These are phyloP conservation scores for Caenorhabditis sp. DNA, from an alignment of 2,888 invertebrate species.

Conservation along the genomic window DNA sequence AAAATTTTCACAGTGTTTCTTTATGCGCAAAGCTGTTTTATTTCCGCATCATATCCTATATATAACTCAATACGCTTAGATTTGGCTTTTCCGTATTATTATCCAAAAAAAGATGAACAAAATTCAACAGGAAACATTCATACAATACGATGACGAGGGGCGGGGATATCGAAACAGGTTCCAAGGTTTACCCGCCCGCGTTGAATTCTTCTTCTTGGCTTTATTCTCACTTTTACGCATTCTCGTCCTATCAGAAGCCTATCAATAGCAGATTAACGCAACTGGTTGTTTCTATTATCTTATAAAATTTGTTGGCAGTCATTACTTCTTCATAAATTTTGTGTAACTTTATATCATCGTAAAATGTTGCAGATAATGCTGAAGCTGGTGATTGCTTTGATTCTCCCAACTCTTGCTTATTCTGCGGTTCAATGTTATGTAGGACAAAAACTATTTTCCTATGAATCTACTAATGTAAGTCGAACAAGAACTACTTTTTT, in stretches of 20 bases:
- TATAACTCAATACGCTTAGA: not conserved
- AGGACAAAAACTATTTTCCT: constrained; percentile 67
- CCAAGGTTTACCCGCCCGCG: constrained; percentile 22
- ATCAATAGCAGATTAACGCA: not conserved
- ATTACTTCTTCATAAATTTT: no score
- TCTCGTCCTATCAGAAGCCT: constrained; percentile 2
- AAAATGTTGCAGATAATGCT: constrained; percentile 20
- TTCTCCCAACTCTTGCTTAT: constrained; percentile 36
- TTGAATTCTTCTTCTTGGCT: not conserved
- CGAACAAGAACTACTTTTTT: not conserved
- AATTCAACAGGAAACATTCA: no score
- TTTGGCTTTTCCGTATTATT: not conserved
- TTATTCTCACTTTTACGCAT: not conserved
- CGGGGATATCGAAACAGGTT: constrained; percentile 29
- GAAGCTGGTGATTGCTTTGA: constrained; percentile 27
- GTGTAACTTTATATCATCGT: no score
- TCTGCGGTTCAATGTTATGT: constrained; percentile 66
- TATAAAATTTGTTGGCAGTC: no score
- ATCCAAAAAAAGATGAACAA: not conserved
- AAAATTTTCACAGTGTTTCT: not conserved
- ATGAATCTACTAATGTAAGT: constrained; percentile 65
- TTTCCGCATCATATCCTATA: not conserved
- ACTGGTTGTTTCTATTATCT: not conserved
- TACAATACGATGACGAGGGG: constrained; percentile 8
- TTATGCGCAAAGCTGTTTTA: not conserved